phyloP scores from a whole-genome alignment of 2,113 vertebrate genomes.

The Varanus salvator region DNA sequence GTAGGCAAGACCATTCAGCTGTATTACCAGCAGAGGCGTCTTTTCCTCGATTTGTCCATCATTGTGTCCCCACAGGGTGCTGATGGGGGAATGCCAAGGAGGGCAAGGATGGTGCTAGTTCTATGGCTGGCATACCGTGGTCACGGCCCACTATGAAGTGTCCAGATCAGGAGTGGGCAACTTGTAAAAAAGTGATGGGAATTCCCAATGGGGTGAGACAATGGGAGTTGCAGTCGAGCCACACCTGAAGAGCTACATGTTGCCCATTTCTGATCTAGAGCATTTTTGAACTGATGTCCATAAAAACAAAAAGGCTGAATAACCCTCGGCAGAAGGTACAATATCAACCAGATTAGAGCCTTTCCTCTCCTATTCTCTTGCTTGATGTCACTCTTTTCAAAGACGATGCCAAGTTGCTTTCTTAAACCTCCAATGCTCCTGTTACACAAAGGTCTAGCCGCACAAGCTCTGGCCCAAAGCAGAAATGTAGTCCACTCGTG shows the following conservation, averaged over 20 bases:
- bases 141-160: neutral
- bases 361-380: neutral
- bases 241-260: neutral
- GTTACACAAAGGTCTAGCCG: neutral
- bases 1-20: conserved; percentile 7
- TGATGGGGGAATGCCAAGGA: neutral
- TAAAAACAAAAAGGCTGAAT: neutral
- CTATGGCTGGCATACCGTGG: neutral
- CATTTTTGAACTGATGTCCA: neutral
- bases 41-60: neutral
- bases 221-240: neutral
- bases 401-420: conserved; percentile 15
- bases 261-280: neutral
- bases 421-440: conserved; percentile 35
- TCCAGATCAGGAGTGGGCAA: neutral
- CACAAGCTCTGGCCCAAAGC: conserved; percentile 14
- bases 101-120: neutral
- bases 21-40: neutral
- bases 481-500: conserved; percentile 13
- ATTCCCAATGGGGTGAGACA: no score
- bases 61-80: neutral
- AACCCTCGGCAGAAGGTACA: neutral
- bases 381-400: neutral
- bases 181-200: no score
- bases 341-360: neutral